Percentiles rank a stretch among this genome's conserved stretches.
phyloP scores from a whole-genome alignment of 2,113 vertebrate species.

The Muscicapa adusta region DNA sequence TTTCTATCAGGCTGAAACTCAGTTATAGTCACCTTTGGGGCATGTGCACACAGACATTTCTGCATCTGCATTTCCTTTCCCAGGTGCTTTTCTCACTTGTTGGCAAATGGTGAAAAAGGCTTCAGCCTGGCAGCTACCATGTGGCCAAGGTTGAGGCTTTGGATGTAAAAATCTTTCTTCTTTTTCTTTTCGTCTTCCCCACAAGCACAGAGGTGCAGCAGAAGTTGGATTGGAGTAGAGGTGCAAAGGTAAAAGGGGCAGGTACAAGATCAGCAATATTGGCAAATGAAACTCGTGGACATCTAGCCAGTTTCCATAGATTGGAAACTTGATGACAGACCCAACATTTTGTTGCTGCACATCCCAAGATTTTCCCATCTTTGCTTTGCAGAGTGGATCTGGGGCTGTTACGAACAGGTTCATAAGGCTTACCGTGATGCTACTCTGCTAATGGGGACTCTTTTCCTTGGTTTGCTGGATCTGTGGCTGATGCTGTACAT shows the following conservation, averaged over 20 bases:
- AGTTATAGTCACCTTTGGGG: neutral
- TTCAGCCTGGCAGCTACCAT: neutral
- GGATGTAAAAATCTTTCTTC: neutral
- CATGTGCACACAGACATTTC: fast-evolving
- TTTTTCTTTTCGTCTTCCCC: fast-evolving
- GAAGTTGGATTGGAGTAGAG: neutral
- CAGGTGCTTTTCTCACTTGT: neutral
- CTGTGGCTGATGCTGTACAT: neutral
- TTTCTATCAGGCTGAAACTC: neutral
- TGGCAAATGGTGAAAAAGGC: neutral
- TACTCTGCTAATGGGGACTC: neutral
- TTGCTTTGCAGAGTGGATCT: neutral
- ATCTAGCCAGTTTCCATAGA: neutral
- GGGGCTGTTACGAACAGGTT: neutral
- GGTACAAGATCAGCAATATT: neutral
- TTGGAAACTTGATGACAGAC: neutral
- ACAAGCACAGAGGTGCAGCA: neutral
- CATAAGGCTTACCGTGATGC: neutral
- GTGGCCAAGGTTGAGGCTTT: neutral
- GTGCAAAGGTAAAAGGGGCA: neutral
- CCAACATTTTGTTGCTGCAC: no score
- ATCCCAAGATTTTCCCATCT: neutral
- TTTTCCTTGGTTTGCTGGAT: neutral
- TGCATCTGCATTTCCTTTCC: neutral
- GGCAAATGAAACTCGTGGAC: neutral